Base-by-base conservation (phyloP, 2,888 invertebrate species). In the Antitype chi region DNA sequence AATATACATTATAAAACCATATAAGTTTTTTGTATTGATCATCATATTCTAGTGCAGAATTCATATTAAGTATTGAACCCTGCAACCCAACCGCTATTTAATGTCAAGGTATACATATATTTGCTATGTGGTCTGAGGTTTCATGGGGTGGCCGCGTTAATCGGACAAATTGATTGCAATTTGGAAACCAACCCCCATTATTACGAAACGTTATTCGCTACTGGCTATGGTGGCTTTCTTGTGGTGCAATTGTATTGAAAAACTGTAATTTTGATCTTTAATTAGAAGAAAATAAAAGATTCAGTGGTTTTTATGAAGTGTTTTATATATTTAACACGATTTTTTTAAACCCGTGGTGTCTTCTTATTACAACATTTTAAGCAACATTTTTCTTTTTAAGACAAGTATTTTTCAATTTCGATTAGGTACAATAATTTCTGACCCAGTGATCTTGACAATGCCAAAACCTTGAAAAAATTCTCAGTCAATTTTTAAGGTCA, bases 141-240 rank as follows among this genome's bases (percentile, higher is more conserved):
- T 74, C 78, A 76, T 74, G 74, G 86, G 88, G 81, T 74, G 75
- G 78, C 74, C 74, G 80, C 70, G 73, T 75, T 85, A 84, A 85
- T 79, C 76, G 82, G 59, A 77, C 74, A 81, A 86, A 86, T 86
- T 86, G 81, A 85, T 84, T 84, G 85, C 81, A 84, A 84, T 84
- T 84, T 78, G 86, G 86, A 64, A 72, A 74, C 86, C 76, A 83
- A 75, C 86, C 80, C 69, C 74, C 70, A 86, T 80, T 75, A 86
- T 85, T 84, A 86, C 68, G 75, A 71, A 86, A 85, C 77, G 76
- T 77, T 84, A 85, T 85, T 82, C 86, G 84, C 73, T 68, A 83
- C 73, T 64, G 76, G 60, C 69, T 70, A 52, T 70, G 73, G 62
- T 66, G n/a, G 69, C 32, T 72, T 73, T 75, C 83, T 86, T 67